Evolutionary conservation across 1,140 invertebrate genomes (phyloP), one percentile per base, ranked within the genome.

Genomic region (Penaeus japonicus): DNA sequence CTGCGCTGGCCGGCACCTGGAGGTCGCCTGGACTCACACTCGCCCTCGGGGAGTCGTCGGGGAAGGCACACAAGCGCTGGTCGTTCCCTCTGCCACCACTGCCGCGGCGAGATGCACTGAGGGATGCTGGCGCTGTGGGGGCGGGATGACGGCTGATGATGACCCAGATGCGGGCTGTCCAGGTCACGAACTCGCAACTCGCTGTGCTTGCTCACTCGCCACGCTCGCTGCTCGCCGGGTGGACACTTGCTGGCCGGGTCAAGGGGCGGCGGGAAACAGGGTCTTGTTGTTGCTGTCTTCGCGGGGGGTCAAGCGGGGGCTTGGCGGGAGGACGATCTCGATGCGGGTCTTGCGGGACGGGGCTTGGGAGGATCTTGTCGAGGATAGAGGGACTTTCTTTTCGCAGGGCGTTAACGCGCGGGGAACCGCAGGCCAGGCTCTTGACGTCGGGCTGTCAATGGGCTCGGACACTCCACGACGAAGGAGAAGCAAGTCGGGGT

Each of bases 121-220:
- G 75, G 84, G 80, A 82, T 57, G 80, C 79, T 77, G 84, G 59
- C 39, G 32, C 55, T 35, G 35, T 54, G 57, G 77, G 57, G 39
- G 54, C 54, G 20, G 75, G 77, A 62, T 86, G 54, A 62, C 54
- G 73, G 75, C 70, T 30, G 70, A 55, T 24, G 85, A 87, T 87
- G 85, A 87, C 85, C 85, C 85, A 87, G 78, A 65, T 87, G 62
- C 53, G 47, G 27, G 85, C 24, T 73, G 85, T 82, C 85, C 79
- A 87, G 75, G 85, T 87, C 85, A 87, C 85, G 85, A 80, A 73
- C 80, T 30, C 27, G 70, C 27, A 27, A 35, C 55, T 59, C 81
- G 85, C 55, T 87, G 75, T 55, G 65, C n/a, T 24, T 87, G 62
- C 47, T 73, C 70, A 47, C 47, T 47, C 47, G 47, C 70, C 70